These are phyloP conservation scores for Tachypleus tridentatus DNA, from an alignment of 1,140 invertebrate genomes.

Conservation along the genomic window DNA sequence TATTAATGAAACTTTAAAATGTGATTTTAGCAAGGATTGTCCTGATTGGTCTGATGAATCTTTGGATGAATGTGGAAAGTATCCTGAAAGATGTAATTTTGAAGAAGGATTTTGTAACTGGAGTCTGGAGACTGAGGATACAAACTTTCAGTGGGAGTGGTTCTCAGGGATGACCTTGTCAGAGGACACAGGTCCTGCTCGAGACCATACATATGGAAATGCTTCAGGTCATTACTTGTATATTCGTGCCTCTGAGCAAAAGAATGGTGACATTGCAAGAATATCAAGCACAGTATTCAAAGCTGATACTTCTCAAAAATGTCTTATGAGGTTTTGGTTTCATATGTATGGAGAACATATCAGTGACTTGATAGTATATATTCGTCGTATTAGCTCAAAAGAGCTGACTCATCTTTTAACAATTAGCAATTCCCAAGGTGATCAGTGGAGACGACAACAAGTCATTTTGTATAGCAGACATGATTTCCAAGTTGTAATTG, in stretches of 20 bases:
- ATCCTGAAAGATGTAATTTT: slow-evolving; percentile 15
- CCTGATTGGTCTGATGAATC: slow-evolving; percentile 21
- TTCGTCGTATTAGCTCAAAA: background rate
- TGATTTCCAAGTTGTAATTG: slow-evolving; percentile 13
- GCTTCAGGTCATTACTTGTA: slow-evolving; percentile 13
- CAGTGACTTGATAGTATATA: slow-evolving; percentile 4
- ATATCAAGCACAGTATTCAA: slow-evolving; percentile 13
- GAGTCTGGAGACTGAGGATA: slow-evolving; percentile 2
- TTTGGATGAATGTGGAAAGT: slow-evolving; percentile 12
- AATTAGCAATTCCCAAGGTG: slow-evolving; percentile 5
- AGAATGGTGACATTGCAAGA: background rate
- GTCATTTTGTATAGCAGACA: slow-evolving; percentile 8
- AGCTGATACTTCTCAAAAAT: slow-evolving; percentile 10
- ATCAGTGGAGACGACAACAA: slow-evolving; percentile 15
- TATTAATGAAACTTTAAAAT: slow-evolving; percentile 14
- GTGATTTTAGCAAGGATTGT: slow-evolving; percentile 21
- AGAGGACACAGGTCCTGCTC: slow-evolving; percentile 13
- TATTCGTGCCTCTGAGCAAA: background rate
- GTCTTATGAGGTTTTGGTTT: slow-evolving; percentile 17
- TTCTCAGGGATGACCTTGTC: slow-evolving; percentile 12
- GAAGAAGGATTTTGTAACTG: slow-evolving; percentile 16
- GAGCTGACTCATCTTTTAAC: background rate
- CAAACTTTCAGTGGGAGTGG: slow-evolving; percentile 8
- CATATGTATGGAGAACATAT: slow-evolving; percentile 7
- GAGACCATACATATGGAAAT: slow-evolving; percentile 20